Percentiles rank a stretch among this genome's conserved stretches.
Evolutionary conservation across 2,113 vertebrate genomes (phyloP).

Genomic region (Neofelis nebulosa): DNA sequence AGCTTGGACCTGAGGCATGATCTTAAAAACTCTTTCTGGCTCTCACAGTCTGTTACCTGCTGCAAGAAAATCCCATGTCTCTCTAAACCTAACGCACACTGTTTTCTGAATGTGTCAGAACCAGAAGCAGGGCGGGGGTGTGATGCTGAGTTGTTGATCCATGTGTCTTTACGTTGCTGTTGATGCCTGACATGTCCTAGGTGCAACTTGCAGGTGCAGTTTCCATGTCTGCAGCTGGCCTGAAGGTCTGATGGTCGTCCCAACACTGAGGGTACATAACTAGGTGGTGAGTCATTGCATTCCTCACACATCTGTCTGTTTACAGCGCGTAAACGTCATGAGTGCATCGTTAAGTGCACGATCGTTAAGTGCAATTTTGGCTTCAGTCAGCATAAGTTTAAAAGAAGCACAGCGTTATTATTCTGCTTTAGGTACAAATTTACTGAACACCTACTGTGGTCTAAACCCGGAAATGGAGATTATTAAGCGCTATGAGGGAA

Average conservation of each 20-base stretch:
- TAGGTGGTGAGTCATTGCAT: accelerated
- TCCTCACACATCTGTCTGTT: background rate
- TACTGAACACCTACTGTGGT: background rate
- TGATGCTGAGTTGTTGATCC: background rate
- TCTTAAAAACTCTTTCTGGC: background rate
- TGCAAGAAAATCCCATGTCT: background rate
- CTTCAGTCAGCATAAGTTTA: background rate
- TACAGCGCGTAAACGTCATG: background rate
- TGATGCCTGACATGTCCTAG: background rate
- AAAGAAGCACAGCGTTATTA: background rate
- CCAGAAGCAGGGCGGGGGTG: background rate
- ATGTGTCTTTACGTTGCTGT: background rate
- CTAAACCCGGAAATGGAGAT: background rate
- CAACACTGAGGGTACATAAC: accelerated
- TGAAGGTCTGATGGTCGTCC: background rate
- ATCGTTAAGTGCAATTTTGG: background rate
- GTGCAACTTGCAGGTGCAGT: background rate
- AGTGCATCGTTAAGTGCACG: too few relatives aligned
- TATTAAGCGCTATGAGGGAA: background rate
- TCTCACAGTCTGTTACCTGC: background rate
- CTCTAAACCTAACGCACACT: background rate
- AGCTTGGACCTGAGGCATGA: background rate
- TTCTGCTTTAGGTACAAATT: background rate
- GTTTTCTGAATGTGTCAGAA: background rate
- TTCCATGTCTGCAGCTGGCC: background rate